Evolutionary conservation across 1,140 invertebrate species (phyloP), one percentile per base, ranked within the genome.

Genomic region (Mycetomoellerius zeteki): DNA sequence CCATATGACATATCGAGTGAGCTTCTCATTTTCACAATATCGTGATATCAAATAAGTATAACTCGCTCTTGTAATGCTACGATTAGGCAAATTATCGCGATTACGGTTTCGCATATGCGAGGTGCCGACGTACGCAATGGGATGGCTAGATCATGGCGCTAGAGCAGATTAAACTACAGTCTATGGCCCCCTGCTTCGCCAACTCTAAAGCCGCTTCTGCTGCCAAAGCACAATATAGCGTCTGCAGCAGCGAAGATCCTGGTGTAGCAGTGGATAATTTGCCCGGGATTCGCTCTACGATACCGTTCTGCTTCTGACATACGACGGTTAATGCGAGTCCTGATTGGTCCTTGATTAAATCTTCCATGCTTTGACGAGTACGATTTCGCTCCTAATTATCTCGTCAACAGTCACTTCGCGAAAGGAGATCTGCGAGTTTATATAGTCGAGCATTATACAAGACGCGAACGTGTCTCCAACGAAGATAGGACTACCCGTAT

Each of bases 291-390:
- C 67, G 67, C 67, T 82, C 67, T 27, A 47, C 52, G 80, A 82
- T 82, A 69, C 14, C 37, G 37, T 30, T 47, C 80, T 82, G 52
- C 33, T 72, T 33, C 78, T 82, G 80, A 82, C 80, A 24, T 82
- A 72, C 65, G 67, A 72, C 24, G 64, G 47, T 82, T 82, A 73
- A 82, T 73, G 37, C 80, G 67, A 33, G 24, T 24, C 24, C 52
- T 60, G 80, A 82, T 82, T 82, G 80, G 80, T 82, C 80, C 80
- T 82, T 58, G 80, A 82, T 71, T 82, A 82, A 82, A 82, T 82
- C 80, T 82, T 82, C 52, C 33, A 30, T 52, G 67, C 67, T 82
- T 82, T 82, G 67, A 60, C 54, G 80, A 82, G 52, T 56, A 82
- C 67, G 78, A 82, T 82, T 81, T 82, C 80, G 69, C 67, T 82